phyloP scores from a whole-genome alignment of 2,797 vertebrate species.

The Aplochiton taeniatus region DNA sequence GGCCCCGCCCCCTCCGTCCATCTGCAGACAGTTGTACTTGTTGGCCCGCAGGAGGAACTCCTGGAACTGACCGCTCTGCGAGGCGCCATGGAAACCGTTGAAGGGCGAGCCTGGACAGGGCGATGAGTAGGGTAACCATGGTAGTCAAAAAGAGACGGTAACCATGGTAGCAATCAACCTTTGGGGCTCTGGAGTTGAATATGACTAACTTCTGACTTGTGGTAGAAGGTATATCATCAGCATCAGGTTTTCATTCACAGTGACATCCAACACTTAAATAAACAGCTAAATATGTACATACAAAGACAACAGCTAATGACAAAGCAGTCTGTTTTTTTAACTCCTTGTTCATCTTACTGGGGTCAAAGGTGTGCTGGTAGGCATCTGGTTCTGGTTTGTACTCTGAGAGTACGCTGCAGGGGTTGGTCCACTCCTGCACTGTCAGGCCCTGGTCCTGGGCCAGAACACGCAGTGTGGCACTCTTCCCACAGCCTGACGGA shows the following conservation, averaged over 20 bases:
- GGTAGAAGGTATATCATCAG: no score
- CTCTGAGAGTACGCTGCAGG: slow-evolving; percentile 71
- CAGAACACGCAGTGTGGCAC: slow-evolving; percentile 84
- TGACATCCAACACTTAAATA: slow-evolving; percentile 1
- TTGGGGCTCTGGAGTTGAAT: no score
- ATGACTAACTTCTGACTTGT: no score
- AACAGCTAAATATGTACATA: background rate
- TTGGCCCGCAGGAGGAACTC: slow-evolving; percentile 92
- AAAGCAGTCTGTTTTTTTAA: no score
- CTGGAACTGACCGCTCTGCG: slow-evolving; percentile 84
- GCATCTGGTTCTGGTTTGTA: slow-evolving; percentile 72
- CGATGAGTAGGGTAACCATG: no score
- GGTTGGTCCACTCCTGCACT: slow-evolving; percentile 93
- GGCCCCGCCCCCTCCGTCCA: slow-evolving; percentile 79
- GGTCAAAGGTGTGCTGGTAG: slow-evolving; percentile 66
- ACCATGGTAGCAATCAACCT: background rate
- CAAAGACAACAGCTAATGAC: no score
- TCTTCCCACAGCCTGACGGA: slow-evolving; percentile 93
- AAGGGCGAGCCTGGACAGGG: slow-evolving; percentile 75
- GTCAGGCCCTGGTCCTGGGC: slow-evolving; percentile 79
- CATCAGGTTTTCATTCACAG: no score
- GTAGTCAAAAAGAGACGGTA: background rate
- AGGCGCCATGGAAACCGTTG: slow-evolving; percentile 72
- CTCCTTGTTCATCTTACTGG: no score
- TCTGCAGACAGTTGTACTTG: slow-evolving; percentile 90